Conservation (phyloP, 2,113 vertebrate species). For the Oostethus manadensis region DNA sequence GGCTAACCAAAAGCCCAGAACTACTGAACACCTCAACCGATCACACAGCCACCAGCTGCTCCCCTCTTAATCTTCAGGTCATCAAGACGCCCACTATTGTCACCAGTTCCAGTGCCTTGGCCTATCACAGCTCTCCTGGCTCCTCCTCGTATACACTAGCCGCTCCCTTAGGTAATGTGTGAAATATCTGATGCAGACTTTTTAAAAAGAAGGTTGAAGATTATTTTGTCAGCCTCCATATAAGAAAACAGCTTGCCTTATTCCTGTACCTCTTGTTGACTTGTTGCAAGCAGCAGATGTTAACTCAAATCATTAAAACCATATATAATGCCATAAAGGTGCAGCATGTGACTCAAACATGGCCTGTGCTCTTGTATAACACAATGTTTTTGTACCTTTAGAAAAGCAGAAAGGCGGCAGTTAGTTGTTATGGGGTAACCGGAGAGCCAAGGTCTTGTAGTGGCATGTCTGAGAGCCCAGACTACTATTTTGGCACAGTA, state of each 20-base stretch:
- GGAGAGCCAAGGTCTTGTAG: constrained; percentile 46
- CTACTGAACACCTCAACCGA: constrained; percentile 73
- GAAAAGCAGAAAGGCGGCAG: constrained; percentile 29
- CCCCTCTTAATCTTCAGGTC: constrained; percentile 89
- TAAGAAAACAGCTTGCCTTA: too few relatives aligned
- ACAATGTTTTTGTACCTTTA: constrained; percentile 22
- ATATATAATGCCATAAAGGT: not conserved
- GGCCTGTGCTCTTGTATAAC: not conserved
- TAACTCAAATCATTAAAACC: constrained; percentile 1
- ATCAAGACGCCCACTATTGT: constrained; percentile 82
- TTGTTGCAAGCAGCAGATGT: constrained; percentile 4
- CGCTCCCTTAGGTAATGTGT: constrained; percentile 80
- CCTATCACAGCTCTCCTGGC: constrained; percentile 83
- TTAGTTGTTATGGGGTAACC: constrained; percentile 35
- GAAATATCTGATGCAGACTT: not conserved
- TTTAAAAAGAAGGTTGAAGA: not conserved
- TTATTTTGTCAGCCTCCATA: not conserved
- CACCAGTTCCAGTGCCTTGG: constrained; percentile 83
- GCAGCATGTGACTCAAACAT: not conserved
- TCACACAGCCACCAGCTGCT: constrained; percentile 78
- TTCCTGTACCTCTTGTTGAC: not conserved
- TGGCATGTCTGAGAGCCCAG: constrained; percentile 38
- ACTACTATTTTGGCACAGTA: constrained; percentile 51
- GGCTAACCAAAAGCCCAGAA: constrained; percentile 80
- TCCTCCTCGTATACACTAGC: constrained; percentile 82